Base-by-base conservation (phyloP, 2,888 invertebrate genomes). In the Spodoptera picta region DNA sequence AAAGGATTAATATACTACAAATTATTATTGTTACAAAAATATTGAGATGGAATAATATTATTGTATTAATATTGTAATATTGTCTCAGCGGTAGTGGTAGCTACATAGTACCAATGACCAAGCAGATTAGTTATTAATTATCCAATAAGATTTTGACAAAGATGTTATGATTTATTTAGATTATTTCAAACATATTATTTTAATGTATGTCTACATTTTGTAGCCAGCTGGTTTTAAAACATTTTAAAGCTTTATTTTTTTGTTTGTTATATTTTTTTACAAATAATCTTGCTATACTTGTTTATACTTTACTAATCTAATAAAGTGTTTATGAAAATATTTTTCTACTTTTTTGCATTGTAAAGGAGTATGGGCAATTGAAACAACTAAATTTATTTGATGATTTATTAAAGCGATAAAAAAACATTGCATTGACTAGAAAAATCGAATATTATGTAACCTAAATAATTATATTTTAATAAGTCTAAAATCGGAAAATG, bases 371-470 rank as follows among this genome's bases (percentile, higher is more conserved):
- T 50, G 51, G 47, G 56, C 42, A 9, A 65, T 69, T 65, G 70
- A 73, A 75, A 68, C 63, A 52, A 65, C 7, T 46, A 6, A 36
- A 48, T 55, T 50, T 78, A 65, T 84, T 86, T 83, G 74, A 89
- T 90, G 87, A 90, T 93, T 94, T 93, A 93, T 91, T 94, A 87
- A 91, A 92, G 93, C 92, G 86, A 90, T 93, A 84, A 73, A 72
- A 68, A 91, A 90, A 88, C 83, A 87, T 90, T 90, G 90, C 90
- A 88, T 88, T 94, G 94, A 94, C 94, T 94, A 94, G 94, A 94
- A 89, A 84, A 92, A 92, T 88, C 86, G 77, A 88, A 88, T 88
- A 36, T 36, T 36, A 81, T 69, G 82, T 83, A 84, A 83, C 80
- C 83, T 87, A 85, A 36, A 36, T 36, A 36, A 76, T 80, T 87